Conservation (phyloP, 35 echinoderm and acorn worm species). For the Apostichopus californicus region DNA sequence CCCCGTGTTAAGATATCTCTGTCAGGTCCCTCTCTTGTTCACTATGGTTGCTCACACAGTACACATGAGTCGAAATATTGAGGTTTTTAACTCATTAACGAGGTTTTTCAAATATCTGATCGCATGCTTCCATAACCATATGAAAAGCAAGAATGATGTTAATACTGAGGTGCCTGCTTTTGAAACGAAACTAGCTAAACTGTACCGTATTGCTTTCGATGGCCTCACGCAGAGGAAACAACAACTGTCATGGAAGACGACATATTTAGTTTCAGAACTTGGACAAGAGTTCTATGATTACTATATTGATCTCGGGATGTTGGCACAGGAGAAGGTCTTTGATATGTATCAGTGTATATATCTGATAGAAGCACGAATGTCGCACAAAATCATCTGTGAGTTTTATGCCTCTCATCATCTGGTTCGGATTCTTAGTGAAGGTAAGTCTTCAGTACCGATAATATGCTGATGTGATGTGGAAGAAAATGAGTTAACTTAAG, state of each 20-base stretch:
- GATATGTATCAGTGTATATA: too few relatives aligned
- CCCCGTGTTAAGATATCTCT: neutral
- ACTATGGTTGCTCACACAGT: slow-evolving; percentile 5
- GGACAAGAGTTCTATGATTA: too few relatives aligned
- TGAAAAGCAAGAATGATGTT: neutral
- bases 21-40: neutral
- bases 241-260: neutral
- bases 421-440: too few relatives aligned
- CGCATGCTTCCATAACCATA: neutral
- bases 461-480: too few relatives aligned
- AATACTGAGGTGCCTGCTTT: neutral
- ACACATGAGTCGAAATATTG: neutral
- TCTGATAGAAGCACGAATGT: too few relatives aligned
- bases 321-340: too few relatives aligned
- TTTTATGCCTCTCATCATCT: too few relatives aligned
- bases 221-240: neutral
- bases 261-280: too few relatives aligned
- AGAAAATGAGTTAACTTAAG: too few relatives aligned
- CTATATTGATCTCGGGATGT: too few relatives aligned
- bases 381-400: too few relatives aligned
- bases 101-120: neutral
- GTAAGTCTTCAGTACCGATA: too few relatives aligned
- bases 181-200: neutral
- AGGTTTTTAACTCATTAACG: neutral
- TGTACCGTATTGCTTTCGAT: neutral